These are phyloP conservation scores for Mohoua ochrocephala DNA, from an alignment of 2,113 vertebrate genomes.

Conservation along the genomic window DNA sequence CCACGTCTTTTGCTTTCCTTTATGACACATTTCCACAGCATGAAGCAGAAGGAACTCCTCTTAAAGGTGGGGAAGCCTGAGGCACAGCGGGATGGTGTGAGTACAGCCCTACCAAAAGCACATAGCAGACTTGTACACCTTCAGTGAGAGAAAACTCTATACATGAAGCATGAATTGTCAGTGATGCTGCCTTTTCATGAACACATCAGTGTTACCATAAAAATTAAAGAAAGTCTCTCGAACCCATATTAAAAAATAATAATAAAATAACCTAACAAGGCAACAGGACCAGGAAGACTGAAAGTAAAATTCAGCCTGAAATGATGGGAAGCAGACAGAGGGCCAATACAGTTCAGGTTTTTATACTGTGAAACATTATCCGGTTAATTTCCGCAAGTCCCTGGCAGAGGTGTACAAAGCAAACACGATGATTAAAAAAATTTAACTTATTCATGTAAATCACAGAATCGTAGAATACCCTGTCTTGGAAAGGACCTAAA, in stretches of 20 bases:
- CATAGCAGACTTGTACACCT: rapidly evolving
- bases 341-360: not conserved
- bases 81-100: not conserved
- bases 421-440: not conserved
- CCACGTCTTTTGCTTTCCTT: not conserved
- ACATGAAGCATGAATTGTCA: not conserved
- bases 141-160: not conserved
- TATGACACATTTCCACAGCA: not conserved
- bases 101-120: not conserved
- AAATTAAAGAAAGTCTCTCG: not conserved
- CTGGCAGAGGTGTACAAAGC: not conserved
- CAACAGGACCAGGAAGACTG: not conserved
- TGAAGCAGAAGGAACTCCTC: rapidly evolving
- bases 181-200: not conserved
- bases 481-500: not conserved
- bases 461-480: not conserved
- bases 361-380: not conserved
- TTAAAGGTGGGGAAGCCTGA: not conserved
- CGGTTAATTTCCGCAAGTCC: not conserved
- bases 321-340: not conserved
- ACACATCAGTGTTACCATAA: not conserved
- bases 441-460: not conserved
- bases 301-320: not conserved
- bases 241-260: not conserved
- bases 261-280: not conserved